Percentiles rank a stretch among this genome's conserved stretches.
These are phyloP conservation scores for Mastacembelus armatus DNA, from an alignment of 2,797 vertebrate species.

Conservation along the genomic window DNA sequence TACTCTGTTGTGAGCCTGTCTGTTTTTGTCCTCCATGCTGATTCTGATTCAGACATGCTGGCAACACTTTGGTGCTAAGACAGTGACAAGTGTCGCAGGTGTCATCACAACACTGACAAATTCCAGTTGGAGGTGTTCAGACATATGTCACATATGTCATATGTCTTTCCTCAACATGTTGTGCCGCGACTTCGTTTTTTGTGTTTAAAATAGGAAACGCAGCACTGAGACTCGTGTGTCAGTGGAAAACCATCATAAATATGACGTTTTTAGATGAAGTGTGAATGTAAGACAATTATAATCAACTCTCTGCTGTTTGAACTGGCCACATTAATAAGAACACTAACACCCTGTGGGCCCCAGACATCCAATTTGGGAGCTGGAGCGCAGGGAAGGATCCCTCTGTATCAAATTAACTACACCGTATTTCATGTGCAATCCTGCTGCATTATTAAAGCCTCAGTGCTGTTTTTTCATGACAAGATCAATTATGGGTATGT, in stretches of 20 bases:
- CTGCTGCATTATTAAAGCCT: slow-evolving; percentile 45
- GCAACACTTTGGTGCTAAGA: not conserved
- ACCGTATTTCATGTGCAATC: slow-evolving; percentile 47
- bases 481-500: slow-evolving; percentile 47
- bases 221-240: not conserved
- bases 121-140: not conserved
- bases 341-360: slow-evolving; percentile 24
- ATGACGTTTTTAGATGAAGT: slow-evolving; percentile 13
- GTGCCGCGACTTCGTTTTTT: not conserved
- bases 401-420: slow-evolving; percentile 40
- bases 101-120: not conserved
- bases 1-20: not conserved
- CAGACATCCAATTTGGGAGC: slow-evolving; percentile 32
- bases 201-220: not conserved
- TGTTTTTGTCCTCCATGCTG: not conserved
- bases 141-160: too few relatives aligned
- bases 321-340: slow-evolving; percentile 41
- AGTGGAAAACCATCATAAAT: not conserved
- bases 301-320: slow-evolving; percentile 25
- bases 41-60: not conserved
- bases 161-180: not conserved
- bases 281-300: too few relatives aligned
- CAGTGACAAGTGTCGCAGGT: not conserved
- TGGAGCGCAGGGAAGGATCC: slow-evolving; percentile 24
- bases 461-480: slow-evolving; percentile 38